Evolutionary conservation across 2,888 invertebrate genomes (phyloP).

Genomic region (Uropetala carovei): DNA sequence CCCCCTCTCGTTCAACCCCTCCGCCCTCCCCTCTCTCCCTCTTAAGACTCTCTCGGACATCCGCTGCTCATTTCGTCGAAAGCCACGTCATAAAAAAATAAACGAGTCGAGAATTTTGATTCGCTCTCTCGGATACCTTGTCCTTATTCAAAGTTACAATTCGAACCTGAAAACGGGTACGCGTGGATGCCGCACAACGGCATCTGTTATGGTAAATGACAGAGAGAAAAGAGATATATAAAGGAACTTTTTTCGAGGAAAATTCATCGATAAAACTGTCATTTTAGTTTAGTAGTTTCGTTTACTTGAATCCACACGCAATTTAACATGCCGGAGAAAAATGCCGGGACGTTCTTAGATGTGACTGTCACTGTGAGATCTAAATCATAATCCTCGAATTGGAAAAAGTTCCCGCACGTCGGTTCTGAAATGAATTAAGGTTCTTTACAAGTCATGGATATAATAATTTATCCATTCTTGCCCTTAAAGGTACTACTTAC

Average conservation of each 20-base stretch:
- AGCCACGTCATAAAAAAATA: background rate
- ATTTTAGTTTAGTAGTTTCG: constrained; percentile 8
- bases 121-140: background rate
- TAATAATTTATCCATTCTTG: no score
- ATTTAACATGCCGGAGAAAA: background rate
- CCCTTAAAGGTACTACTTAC: no score
- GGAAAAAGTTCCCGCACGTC: background rate
- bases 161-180: background rate
- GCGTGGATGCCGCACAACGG: background rate
- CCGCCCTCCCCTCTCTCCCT: background rate
- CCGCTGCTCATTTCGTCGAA: background rate
- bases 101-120: constrained; percentile 7
- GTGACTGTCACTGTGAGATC: background rate
- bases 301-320: background rate
- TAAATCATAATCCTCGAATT: background rate
- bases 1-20: background rate
- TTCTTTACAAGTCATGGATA: background rate
- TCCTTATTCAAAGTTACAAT: background rate
- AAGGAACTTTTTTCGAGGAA: background rate
- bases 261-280: background rate
- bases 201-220: background rate
- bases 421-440: constrained; percentile 13
- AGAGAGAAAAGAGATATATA: background rate
- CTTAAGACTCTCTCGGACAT: background rate
- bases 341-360: background rate